Base-by-base conservation (phyloP, 2,797 vertebrate species). In the Periophthalmus magnuspinnatus region DNA sequence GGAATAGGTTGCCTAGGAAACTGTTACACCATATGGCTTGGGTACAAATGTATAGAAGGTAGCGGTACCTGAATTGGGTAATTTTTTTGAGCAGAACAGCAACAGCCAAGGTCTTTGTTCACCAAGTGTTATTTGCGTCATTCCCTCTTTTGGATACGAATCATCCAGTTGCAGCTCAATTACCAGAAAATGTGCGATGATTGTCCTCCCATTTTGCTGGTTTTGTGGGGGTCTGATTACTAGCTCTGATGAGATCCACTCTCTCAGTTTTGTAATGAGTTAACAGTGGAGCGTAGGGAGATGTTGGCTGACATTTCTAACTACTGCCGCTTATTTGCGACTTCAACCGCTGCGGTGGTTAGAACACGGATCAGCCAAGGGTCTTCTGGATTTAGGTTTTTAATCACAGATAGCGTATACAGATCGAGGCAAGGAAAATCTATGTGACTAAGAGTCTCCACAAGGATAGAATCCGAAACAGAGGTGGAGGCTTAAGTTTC, bases 1-100 rank as follows among this genome's bases (percentile, higher is more conserved):
- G 11, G 1, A 11, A 61, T 8, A 19, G 59, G 72, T 86, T 82
- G 86, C 74, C 79, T 77, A 74, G 72, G 85, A 88, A 78, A 34
- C 52, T 54, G 50, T 50, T 21, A 1, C 19, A 8, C 50, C 19
- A 8, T 21, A 22, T 10, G 10, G 3, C 0, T 10, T 11, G 19
- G 19, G 21, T 21, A 45, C 14, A 14, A 0, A 45, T 45, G 41
- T 45, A 14, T 21, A 50, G 7, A 34, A 13, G 34, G 32, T 19
- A 59, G 14, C 14, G 7, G 11, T 11, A 34, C 28, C 5, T 19
- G 36, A 36, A 7, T 5, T n/a, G 9, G 36, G 33, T 60, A 22
- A 36, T 22, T 34, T 34, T 5, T 28, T 34, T 59, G 57, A 59
- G 16, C 9, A 59, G 4, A 59, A n/a, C 11, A 6, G 9, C 3